phyloP scores from a whole-genome alignment of 2,797 vertebrate species.

The Periophthalmus magnuspinnatus region DNA sequence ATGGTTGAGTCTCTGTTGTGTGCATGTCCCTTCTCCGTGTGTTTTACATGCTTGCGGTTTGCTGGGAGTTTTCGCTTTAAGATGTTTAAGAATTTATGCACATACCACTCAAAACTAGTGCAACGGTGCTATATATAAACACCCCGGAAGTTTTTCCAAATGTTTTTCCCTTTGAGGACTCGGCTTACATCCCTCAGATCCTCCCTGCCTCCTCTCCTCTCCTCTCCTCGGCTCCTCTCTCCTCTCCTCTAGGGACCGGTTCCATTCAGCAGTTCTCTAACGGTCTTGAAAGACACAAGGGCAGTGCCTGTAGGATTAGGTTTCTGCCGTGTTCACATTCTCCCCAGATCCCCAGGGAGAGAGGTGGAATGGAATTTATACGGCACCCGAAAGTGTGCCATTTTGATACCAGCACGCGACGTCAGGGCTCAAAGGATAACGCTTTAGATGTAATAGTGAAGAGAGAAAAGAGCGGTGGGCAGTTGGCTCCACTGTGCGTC shows the following conservation, averaged over 20 bases:
- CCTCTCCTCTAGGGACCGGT: slow-evolving; percentile 52
- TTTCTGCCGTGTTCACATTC: slow-evolving; percentile 73
- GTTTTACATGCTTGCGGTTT: slow-evolving; percentile 37
- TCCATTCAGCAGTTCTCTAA: slow-evolving; percentile 68
- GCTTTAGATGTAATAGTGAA: slow-evolving; percentile 51
- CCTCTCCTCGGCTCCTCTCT: background rate
- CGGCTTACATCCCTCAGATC: slow-evolving; percentile 4
- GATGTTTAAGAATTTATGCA: slow-evolving; percentile 59
- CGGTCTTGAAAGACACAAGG: slow-evolving; percentile 65
- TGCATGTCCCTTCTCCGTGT: slow-evolving; percentile 19
- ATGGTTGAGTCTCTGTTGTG: slow-evolving; percentile 46
- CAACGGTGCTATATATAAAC: slow-evolving; percentile 59
- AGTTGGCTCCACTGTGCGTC: slow-evolving; percentile 34
- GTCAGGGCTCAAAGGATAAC: slow-evolving; percentile 40
- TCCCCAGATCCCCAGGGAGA: slow-evolving; percentile 48
- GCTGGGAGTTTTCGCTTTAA: slow-evolving; percentile 53
- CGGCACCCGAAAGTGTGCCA: slow-evolving; percentile 55
- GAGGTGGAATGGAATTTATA: slow-evolving; percentile 70
- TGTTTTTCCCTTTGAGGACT: slow-evolving; percentile 38
- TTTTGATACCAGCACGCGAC: slow-evolving; percentile 43
- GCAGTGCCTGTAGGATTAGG: slow-evolving; percentile 69
- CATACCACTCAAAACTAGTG: slow-evolving; percentile 33
- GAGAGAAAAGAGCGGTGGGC: slow-evolving; percentile 37
- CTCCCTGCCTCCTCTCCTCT: background rate
- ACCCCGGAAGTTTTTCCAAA: slow-evolving; percentile 38